Percentiles rank a stretch among this genome's conserved stretches.
phyloP scores from a whole-genome alignment of 2,113 vertebrate genomes.

The Cervus canadensis region DNA sequence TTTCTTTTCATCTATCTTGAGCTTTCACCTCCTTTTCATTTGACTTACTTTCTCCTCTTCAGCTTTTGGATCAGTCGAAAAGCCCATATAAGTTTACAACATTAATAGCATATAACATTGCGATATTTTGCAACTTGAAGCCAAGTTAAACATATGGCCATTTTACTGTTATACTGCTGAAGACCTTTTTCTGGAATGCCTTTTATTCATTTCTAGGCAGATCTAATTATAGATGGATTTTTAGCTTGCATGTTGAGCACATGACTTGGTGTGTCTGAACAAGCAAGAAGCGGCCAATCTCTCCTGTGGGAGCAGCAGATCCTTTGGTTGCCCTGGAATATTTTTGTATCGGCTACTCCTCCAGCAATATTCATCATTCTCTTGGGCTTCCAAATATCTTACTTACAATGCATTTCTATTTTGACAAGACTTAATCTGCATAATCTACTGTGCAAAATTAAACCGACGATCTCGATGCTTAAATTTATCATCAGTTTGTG shows the following conservation, averaged over 20 bases:
- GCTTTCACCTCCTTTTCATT: neutral
- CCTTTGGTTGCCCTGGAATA: neutral
- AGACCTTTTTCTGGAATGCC: conserved; percentile 43
- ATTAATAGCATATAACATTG: neutral
- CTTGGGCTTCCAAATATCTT: neutral
- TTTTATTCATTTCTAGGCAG: conserved; percentile 52
- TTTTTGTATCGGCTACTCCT: neutral
- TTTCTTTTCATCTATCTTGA: neutral
- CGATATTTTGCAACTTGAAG: conserved; percentile 37
- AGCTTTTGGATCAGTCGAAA: conserved; percentile 5
- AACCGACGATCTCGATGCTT: fast-evolving
- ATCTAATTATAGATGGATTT: conserved; percentile 55
- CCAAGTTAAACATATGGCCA: conserved; percentile 66
- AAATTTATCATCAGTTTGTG: no score
- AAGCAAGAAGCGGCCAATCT: neutral
- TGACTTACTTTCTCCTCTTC: neutral
- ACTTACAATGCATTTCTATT: neutral
- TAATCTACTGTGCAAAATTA: neutral
- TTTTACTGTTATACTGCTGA: conserved; percentile 33
- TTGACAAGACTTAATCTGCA: neutral
- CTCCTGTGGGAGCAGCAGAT: neutral
- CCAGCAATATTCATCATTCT: neutral
- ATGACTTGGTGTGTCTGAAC: neutral
- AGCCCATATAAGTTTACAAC: conserved; percentile 31
- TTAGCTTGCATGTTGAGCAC: conserved; percentile 1